Base-by-base conservation (phyloP, 2,113 vertebrate genomes). In the Equus przewalskii region DNA sequence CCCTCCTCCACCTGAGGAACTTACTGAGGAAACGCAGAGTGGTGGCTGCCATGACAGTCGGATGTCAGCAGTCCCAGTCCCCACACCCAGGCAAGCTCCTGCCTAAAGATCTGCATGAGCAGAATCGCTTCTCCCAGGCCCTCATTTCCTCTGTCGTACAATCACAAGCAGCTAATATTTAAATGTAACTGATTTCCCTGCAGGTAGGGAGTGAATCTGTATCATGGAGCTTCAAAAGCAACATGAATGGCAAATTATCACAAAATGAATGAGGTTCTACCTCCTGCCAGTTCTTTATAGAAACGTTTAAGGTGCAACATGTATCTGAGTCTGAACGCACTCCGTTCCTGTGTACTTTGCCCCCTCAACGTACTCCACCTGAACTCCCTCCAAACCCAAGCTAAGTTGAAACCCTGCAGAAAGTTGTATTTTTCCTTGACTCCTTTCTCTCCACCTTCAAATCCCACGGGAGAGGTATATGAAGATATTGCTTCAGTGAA, bases 401-500 rank as follows among this genome's bases (percentile, higher is more conserved):
- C 60, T n/a, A 46, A 85, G 54, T 54, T 88, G 30, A 70, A 89
- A 49, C 33, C 44, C 58, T 26, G 58, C 36, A 28, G 69, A 92
- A 65, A 46, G 7, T 44, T 41, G 22, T 36, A 54, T 73, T n/a
- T 41, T 86, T 49, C 79, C 62, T 76, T 56, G 36, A 67, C 18
- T 89, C 58, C 56, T 64, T 82, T 89, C 41, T 75, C 44, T 88
- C 73, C 36, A 58, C 49, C 72, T 86, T 80, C 62, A 89, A 24
- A 46, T 81, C 83, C 51, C 85, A 36, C 5, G 90, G 41, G 87
- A 76, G 62, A 97, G n/a, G 72, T 79, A 80, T 95, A 92, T 65
- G 91, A 96, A 97, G 89, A 92, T 84, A 98, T 80, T 90, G 97
- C 89, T 98, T 97, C 83, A 89, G 90, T 62, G 88, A 98, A 97